A percentile compares a stretch with the other conserved stretches of the same genome.
These are phyloP conservation scores for Neuroterus valhalla DNA, from an alignment of 1,140 invertebrate species.

Conservation along the genomic window DNA sequence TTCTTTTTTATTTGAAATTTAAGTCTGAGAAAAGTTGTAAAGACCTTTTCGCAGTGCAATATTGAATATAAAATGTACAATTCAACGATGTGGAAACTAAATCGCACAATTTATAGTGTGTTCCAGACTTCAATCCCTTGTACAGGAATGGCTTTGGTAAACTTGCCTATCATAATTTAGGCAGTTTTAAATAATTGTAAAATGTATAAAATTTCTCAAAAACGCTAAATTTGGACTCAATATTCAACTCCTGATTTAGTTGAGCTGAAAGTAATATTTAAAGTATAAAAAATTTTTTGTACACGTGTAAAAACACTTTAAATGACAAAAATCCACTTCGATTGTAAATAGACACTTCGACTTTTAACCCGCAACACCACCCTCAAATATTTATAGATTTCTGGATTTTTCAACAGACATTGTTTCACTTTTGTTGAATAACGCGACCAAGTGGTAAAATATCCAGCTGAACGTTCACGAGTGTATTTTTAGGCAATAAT, in stretches of 20 bases:
- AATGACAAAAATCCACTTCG: conserved; percentile 49
- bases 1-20: background rate
- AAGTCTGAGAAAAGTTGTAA: conserved; percentile 26
- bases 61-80: conserved; percentile 29
- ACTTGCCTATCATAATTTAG: too few relatives aligned
- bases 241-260: conserved; percentile 9
- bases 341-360: conserved; percentile 53
- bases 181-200: background rate
- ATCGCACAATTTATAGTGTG: too few relatives aligned
- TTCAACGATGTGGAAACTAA: background rate
- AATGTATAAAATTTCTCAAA: conserved; percentile 2
- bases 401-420: conserved; percentile 57
- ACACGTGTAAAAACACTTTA: conserved; percentile 67
- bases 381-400: conserved; percentile 58
- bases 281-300: conserved; percentile 67
- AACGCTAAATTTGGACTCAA: background rate
- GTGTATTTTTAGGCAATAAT: conserved; percentile 55
- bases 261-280: conserved; percentile 11
- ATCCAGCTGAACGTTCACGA: conserved; percentile 50
- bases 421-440: conserved; percentile 54
- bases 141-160: too few relatives aligned
- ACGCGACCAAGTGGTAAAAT: conserved; percentile 54
- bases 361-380: conserved; percentile 51
- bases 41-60: conserved; percentile 18
- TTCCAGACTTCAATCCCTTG: too few relatives aligned